These are phyloP conservation scores for Rafetus swinhoei DNA, from an alignment of 2,113 vertebrate species.

Conservation along the genomic window DNA sequence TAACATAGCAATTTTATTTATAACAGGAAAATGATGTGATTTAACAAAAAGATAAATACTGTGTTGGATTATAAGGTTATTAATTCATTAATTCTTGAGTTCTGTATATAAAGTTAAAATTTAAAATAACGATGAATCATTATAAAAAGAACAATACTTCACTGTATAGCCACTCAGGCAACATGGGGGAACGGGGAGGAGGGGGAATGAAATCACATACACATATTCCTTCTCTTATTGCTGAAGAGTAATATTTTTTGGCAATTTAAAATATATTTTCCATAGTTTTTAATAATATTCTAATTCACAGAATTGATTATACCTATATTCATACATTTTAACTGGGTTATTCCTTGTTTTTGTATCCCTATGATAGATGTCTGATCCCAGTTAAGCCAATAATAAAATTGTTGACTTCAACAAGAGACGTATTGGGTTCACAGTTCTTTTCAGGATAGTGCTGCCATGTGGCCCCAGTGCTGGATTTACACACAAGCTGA, in stretches of 20 bases:
- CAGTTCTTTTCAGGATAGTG: neutral
- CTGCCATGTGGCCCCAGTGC: neutral
- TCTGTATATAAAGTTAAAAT: conserved; percentile 55
- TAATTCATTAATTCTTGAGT: conserved; percentile 66
- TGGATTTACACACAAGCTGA: too few species aligned
- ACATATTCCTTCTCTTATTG: neutral
- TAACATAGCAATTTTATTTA: conserved; percentile 61
- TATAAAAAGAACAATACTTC: conserved; percentile 12
- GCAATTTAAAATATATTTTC: neutral
- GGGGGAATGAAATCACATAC: neutral
- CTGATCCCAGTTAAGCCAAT: neutral
- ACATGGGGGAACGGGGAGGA: neutral
- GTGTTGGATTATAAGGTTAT: conserved; percentile 61
- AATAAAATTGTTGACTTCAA: neutral
- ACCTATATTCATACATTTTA: fast-evolving
- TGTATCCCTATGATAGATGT: fast-evolving
- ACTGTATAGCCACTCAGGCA: neutral
- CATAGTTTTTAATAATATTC: neutral
- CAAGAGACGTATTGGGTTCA: neutral
- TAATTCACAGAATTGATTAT: neutral
- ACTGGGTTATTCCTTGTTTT: neutral
- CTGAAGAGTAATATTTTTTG: neutral
- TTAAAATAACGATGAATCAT: neutral
- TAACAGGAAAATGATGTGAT: conserved; percentile 56
- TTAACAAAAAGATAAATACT: conserved; percentile 66